A percentile compares a stretch with the other conserved stretches of the same genome.
phyloP scores from a whole-genome alignment of 2,888 invertebrate species.

The Himalopsyche japonica region DNA sequence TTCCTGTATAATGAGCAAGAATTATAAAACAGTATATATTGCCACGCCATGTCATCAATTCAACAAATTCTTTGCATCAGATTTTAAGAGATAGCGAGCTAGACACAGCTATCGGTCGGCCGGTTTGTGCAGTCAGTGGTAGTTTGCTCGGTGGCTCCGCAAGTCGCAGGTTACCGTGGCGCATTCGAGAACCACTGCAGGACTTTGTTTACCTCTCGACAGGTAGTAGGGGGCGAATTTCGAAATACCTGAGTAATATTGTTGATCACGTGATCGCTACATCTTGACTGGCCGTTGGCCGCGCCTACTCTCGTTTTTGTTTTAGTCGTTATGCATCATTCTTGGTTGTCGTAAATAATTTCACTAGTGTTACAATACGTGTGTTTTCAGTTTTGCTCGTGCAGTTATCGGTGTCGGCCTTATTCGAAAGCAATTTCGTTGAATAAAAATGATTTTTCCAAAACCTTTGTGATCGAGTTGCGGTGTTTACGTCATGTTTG shows the following conservation, averaged over 20 bases:
- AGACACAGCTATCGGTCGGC: too few relatives aligned
- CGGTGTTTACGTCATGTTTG: not conserved
- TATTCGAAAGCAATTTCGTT: not conserved
- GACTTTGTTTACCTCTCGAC: conserved; percentile 33
- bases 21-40: too few relatives aligned
- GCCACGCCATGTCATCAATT: too few relatives aligned
- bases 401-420: not conserved
- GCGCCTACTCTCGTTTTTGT: conserved; percentile 35
- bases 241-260: conserved; percentile 26
- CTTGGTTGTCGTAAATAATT: not conserved
- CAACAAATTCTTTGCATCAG: too few relatives aligned
- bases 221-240: conserved; percentile 26
- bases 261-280: conserved; percentile 38
- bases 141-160: not conserved
- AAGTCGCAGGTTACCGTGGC: not conserved
- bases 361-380: not conserved
- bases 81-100: too few relatives aligned
- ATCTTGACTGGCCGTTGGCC: conserved; percentile 34
- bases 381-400: not conserved
- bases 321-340: conserved; percentile 20
- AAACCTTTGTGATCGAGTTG: not conserved
- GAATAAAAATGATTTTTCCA: not conserved
- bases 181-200: not conserved
- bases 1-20: too few relatives aligned
- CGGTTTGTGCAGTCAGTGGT: not conserved